Conservation (phyloP, 2,113 vertebrate genomes). For the Nematolebias whitei region DNA sequence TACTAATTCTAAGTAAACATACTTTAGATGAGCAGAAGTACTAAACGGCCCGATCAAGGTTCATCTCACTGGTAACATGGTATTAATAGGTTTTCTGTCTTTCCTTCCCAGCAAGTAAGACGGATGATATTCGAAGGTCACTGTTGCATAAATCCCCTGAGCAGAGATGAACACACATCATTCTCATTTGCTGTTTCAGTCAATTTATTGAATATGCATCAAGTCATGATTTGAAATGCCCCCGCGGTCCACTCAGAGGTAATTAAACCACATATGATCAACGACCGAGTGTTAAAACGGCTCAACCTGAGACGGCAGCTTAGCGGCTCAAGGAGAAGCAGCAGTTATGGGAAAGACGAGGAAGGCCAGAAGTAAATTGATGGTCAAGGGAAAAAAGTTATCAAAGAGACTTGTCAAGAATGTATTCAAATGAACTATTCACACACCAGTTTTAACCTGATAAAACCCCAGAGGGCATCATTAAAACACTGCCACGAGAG, state of each 20-base stretch:
- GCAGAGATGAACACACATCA: slow-evolving; percentile 40
- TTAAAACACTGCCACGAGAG: slow-evolving; percentile 24
- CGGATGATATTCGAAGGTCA: slow-evolving; percentile 39
- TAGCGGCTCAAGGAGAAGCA: slow-evolving; percentile 60
- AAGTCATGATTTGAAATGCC: slow-evolving; percentile 60
- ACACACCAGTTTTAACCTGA: slow-evolving; percentile 21
- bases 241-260: slow-evolving; percentile 45
- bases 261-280: slow-evolving; percentile 73
- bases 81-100: slow-evolving; percentile 22
- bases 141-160: slow-evolving; percentile 39
- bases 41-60: neutral
- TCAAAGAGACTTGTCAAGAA: slow-evolving; percentile 38
- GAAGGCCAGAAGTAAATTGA: slow-evolving; percentile 46
- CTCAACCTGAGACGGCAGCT: slow-evolving; percentile 65
- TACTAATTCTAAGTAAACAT: slow-evolving; percentile 10
- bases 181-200: slow-evolving; percentile 54
- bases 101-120: slow-evolving; percentile 6
- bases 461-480: slow-evolving; percentile 46
- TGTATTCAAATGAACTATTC: slow-evolving; percentile 33
- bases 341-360: slow-evolving; percentile 30
- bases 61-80: slow-evolving; percentile 7
- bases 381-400: slow-evolving; percentile 11
- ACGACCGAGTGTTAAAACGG: slow-evolving; percentile 66
- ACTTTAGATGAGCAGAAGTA: neutral
- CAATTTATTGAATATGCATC: slow-evolving; percentile 68